These are phyloP conservation scores for Pituophis catenifer DNA, from an alignment of 2,113 vertebrate species.

Conservation along the genomic window DNA sequence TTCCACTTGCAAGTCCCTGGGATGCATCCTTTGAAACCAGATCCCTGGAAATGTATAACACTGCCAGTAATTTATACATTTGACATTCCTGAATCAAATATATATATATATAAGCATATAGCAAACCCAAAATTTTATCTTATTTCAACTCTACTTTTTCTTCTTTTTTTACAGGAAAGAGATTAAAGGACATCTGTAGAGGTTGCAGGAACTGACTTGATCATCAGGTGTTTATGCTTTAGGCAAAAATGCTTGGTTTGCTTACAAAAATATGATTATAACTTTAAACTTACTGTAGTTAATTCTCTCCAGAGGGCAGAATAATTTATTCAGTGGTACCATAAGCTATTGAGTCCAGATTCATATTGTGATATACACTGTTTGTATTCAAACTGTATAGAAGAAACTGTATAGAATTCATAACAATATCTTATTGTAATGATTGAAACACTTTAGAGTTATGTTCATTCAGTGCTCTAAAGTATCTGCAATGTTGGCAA, in stretches of 20 bases:
- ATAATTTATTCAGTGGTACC: background rate
- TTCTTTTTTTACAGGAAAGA: background rate
- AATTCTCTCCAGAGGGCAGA: background rate
- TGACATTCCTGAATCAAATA: background rate
- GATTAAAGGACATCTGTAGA: background rate
- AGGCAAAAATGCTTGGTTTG: background rate
- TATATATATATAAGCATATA: background rate
- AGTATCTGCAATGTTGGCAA: background rate
- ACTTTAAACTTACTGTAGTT: background rate
- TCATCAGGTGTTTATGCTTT: background rate
- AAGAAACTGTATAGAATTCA: background rate
- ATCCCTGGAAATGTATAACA: background rate
- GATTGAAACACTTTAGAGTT: background rate
- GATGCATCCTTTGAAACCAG: background rate
- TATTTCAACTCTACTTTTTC: background rate
- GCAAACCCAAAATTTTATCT: background rate
- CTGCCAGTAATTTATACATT: background rate
- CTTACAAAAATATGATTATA: background rate
- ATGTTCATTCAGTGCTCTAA: background rate
- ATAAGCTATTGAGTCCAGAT: background rate
- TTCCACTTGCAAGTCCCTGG: background rate
- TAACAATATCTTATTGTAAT: background rate
- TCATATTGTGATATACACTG: background rate
- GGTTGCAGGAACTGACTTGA: background rate
- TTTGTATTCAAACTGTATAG: background rate